Conservation (phyloP, 2,888 invertebrate genomes). For the Plebejus argus region DNA sequence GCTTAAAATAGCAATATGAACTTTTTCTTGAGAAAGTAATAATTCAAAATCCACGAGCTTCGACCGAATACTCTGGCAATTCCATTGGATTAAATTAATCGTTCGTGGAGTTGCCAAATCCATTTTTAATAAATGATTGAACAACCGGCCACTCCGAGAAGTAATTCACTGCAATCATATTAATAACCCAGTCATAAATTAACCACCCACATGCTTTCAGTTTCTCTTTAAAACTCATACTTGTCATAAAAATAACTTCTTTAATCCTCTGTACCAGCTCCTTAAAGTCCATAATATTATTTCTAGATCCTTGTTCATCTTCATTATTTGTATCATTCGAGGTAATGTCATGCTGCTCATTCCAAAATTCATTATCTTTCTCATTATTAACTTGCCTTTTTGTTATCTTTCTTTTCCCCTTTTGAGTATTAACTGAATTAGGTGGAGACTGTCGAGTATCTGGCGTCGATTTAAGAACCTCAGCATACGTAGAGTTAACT, state of each 20-base stretch:
- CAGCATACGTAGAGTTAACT: neutral
- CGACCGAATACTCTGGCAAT: constrained; percentile 32
- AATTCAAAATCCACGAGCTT: constrained; percentile 28
- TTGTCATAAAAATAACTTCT: neutral
- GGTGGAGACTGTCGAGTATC: neutral
- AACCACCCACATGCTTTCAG: neutral
- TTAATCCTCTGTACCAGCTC: neutral
- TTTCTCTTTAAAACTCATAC: neutral
- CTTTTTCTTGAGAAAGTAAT: constrained; percentile 31
- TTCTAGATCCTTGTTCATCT: too few relatives aligned
- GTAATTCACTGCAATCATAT: neutral
- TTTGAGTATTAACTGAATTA: too few relatives aligned
- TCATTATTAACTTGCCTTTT: too few relatives aligned
- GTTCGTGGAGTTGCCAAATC: neutral
- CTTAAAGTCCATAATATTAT: too few relatives aligned
- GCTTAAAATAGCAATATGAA: constrained; percentile 26
- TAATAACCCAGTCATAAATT: neutral
- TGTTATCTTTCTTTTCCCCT: too few relatives aligned
- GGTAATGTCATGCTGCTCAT: too few relatives aligned
- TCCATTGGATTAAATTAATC: constrained; percentile 33
- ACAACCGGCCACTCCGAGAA: neutral
- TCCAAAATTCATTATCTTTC: too few relatives aligned
- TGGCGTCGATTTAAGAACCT: neutral
- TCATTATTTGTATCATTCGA: too few relatives aligned
- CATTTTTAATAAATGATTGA: too few relatives aligned